Evolutionary conservation across 2,113 vertebrate genomes (phyloP), one percentile per base, ranked within the genome.

Genomic region (Hystrix brachyura): DNA sequence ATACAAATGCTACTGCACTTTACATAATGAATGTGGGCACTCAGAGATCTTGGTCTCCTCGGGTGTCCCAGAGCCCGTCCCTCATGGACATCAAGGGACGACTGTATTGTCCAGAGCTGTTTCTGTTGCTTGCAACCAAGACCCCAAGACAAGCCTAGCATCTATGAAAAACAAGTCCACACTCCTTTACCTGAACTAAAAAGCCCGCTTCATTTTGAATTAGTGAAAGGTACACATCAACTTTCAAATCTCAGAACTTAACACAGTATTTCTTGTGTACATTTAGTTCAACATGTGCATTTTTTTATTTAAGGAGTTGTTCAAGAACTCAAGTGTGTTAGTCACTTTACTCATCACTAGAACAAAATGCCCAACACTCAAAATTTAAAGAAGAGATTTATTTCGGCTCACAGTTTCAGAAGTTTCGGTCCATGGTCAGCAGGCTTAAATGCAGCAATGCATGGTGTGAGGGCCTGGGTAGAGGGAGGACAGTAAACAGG

Each of bases 71-170:
- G 21, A 64, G 17, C 43, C 72, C 62, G 11, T 71, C 65, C 34
- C n/a, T 53, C 67, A 32, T 88, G 67, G 27, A 46, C 27, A 72
- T 25, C 29, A 53, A 60, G n/a, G n/a, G n/a, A 82, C 59, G 21
- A 8, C 32, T 48, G 14, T 62, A 48, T 67, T 65, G 32, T 81
- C 51, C 25, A 78, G 34, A 86, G 34, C 18, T 21, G 1, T 82
- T 94, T 87, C 60, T 94, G 51, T 53, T 82, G 57, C 60, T 90
- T 93, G 12, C 53, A 93, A 46, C 8, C 67, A 67, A 69, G 74
- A 57, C 8, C 14, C 62, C 38, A n/a, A 48, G 59, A 59, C 76
- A 71, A 87, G 17, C 32, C 21, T 85, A 85, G 43, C 43, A 71
- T 76, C 21, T 17, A 38, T 91, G 67, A 83, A 90, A 91, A 72